Base-by-base conservation (phyloP, 2,797 vertebrate species). In the Mycteria americana region DNA sequence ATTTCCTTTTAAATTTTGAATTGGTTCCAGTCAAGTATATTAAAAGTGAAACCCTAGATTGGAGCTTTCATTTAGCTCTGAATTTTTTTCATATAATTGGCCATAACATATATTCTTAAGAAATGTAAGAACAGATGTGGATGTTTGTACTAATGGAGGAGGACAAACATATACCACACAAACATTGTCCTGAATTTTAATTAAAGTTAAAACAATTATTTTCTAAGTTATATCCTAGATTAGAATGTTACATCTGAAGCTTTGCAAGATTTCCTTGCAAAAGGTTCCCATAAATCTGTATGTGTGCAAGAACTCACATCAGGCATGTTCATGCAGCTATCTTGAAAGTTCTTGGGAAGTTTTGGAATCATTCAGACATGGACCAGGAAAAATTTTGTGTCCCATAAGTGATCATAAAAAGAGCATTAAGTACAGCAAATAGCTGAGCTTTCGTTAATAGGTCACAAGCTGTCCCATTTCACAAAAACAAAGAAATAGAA, bases 401-500 rank as follows among this genome's bases (percentile, higher is more conserved):
- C 43, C 35, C 8, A 1, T 30, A 84, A 67, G 3, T 64, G 48
- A 87, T 75, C 41, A 93, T 48, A 53, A 86, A 62, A 90, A 93
- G 33, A 51, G 6, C 31, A 77, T 59, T 81, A 80, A 45, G 7
- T 24, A 18, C 30, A 76, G 25, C 1, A 90, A 86, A 87, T 31
- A 67, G 15, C 10, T 70, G 67, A 88, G 23, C 5, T 86, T 84
- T 79, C 67, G 33, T 59, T 88, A 72, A 72, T 43, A 77, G 59
- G 27, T 74, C 28, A 12, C 15, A 74, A 75, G 6, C 10, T 88
- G n/a, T 59, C 37, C 16, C 5, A 57, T 92, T 89, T 73, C 27
- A 84, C 23, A 86, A 89, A 84, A 97, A 69, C 75, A 97, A 95
- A 93, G 37, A 93, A 92, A 84, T 33, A 92, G 91, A 95, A 96